phyloP scores from a whole-genome alignment of 2,888 invertebrate genomes.

The Anoplius nigerrimus region DNA sequence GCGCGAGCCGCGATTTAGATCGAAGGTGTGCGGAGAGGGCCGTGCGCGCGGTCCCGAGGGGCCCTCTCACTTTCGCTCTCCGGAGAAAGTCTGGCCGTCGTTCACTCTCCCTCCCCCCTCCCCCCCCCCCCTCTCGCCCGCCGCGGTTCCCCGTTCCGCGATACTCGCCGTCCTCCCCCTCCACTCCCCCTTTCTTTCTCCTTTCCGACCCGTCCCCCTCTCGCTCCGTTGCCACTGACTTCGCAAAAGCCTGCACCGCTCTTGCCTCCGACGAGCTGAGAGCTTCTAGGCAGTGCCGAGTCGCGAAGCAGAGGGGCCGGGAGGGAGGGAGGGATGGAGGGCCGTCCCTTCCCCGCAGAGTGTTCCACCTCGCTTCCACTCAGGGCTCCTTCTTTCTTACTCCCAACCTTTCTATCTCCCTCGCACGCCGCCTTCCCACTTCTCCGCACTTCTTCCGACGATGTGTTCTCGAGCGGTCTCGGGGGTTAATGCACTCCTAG shows the following conservation, averaged over 20 bases:
- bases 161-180: background rate
- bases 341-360: constrained; percentile 7
- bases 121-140: constrained; percentile 23
- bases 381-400: constrained; percentile 28
- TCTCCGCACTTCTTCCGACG: constrained; percentile 52
- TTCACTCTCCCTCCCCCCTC: constrained; percentile 21
- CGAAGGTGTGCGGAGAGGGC: constrained; percentile 36
- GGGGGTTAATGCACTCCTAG: constrained; percentile 73
- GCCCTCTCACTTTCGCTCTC: constrained; percentile 73
- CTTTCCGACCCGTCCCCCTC: constrained; percentile 11
- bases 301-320: background rate
- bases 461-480: constrained; percentile 63
- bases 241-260: constrained; percentile 47
- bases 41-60: constrained; percentile 49
- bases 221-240: constrained; percentile 39
- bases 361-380: constrained; percentile 2
- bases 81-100: constrained; percentile 69
- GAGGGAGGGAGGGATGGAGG: constrained; percentile 9
- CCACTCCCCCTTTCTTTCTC: background rate
- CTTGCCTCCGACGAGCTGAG: constrained; percentile 1
- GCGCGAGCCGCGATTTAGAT: constrained; percentile 21
- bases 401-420: constrained; percentile 29
- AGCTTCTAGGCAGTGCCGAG: constrained; percentile 8
- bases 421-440: constrained; percentile 40
- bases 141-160: constrained; percentile 10